These are phyloP conservation scores for Oostethus manadensis DNA, from an alignment of 2,113 vertebrate species.

Conservation along the genomic window DNA sequence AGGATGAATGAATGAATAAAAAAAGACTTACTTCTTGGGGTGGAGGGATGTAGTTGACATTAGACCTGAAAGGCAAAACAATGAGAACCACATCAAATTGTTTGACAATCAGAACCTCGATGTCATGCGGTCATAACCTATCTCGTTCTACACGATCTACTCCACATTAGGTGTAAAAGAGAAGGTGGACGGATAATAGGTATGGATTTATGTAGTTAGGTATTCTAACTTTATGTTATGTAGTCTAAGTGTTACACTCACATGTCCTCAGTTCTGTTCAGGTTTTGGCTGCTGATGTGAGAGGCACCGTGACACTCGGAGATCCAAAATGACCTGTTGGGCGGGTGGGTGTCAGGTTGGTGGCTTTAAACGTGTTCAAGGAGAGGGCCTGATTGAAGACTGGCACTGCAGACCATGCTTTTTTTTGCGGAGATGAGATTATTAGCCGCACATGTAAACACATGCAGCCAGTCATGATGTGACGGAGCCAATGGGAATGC, in stretches of 20 bases:
- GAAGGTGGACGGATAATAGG: background rate
- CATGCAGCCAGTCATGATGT: slow-evolving; percentile 44
- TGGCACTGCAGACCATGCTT: slow-evolving; percentile 60
- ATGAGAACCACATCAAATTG: slow-evolving; percentile 14
- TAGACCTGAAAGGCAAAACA: slow-evolving; percentile 60
- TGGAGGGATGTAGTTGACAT: slow-evolving; percentile 67
- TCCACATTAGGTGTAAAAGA: background rate
- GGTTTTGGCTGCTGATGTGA: slow-evolving; percentile 78
- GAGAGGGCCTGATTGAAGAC: background rate
- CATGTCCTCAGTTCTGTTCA: slow-evolving; percentile 75
- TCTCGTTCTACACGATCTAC: slow-evolving; percentile 19
- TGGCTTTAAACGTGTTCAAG: slow-evolving; percentile 35
- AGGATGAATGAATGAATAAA: background rate
- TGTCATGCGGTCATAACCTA: slow-evolving; percentile 39
- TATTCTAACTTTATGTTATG: background rate
- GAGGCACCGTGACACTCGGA: slow-evolving; percentile 70
- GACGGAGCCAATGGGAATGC: slow-evolving; percentile 12
- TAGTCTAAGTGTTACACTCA: slow-evolving; percentile 61
- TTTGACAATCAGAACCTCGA: slow-evolving; percentile 27
- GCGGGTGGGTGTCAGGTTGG: slow-evolving; percentile 31
- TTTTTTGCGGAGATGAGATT: background rate
- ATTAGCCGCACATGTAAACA: slow-evolving; percentile 6
- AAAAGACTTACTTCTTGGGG: slow-evolving; percentile 68
- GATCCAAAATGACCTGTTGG: slow-evolving; percentile 78
- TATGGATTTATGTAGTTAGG: background rate